Evolutionary conservation across 2,113 vertebrate species (phyloP).

Genomic region (Hippoglossus stenolepis): DNA sequence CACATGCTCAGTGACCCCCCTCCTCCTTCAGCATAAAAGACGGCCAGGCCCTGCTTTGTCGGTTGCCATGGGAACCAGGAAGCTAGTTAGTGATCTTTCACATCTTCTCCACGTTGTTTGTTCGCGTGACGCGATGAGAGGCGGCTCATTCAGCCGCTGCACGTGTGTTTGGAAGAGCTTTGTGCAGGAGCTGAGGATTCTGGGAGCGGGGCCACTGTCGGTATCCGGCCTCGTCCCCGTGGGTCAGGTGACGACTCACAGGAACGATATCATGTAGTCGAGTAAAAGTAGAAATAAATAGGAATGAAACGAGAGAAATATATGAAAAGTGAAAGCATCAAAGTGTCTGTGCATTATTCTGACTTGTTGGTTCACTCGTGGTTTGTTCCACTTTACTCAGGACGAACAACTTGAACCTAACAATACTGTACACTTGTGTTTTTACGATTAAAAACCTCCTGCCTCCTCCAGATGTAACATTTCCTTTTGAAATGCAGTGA

Average conservation of each 20-base stretch:
- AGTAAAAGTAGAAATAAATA: not conserved
- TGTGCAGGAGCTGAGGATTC: not conserved
- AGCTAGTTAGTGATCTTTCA: slow-evolving; percentile 68
- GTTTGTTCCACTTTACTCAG: not conserved
- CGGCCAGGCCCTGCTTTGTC: slow-evolving; percentile 25
- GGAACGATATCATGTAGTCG: not conserved
- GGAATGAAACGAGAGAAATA: not conserved
- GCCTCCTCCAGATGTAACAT: not conserved
- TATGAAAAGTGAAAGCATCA: not conserved
- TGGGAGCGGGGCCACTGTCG: too few species aligned
- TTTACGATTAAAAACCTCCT: not conserved
- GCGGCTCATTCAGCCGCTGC: slow-evolving; percentile 18
- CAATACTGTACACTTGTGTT: not conserved
- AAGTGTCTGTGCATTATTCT: not conserved
- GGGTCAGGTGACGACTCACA: not conserved
- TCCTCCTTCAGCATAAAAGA: slow-evolving; percentile 16
- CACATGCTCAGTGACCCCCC: slow-evolving; percentile 3
- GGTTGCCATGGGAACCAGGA: slow-evolving; percentile 63
- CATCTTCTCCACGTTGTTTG: slow-evolving; percentile 36
- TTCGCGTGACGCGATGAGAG: slow-evolving; percentile 11
- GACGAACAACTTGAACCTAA: not conserved
- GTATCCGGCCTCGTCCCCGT: too few species aligned
- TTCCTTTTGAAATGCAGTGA: not conserved
- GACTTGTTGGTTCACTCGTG: not conserved
- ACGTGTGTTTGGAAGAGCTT: slow-evolving; percentile 15